phyloP scores from a whole-genome alignment of 2,888 invertebrate species.

The Strigamia crassipes region DNA sequence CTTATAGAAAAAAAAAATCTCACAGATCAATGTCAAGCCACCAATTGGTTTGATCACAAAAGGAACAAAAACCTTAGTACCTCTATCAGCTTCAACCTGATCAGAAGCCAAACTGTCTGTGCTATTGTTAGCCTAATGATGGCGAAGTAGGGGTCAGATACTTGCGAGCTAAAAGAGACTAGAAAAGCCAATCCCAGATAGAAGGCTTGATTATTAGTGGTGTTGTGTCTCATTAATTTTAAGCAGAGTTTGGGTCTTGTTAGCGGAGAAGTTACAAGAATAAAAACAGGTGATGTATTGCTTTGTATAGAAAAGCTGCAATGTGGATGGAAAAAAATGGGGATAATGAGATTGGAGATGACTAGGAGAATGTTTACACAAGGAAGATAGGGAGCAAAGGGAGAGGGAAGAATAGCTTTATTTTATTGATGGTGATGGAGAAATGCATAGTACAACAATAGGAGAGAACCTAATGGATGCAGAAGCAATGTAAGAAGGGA shows the following conservation, averaged over 20 bases:
- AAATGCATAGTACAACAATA: constrained; percentile 26
- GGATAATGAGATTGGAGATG: constrained; percentile 40
- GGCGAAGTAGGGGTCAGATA: constrained; percentile 27
- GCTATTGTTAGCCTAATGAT: constrained; percentile 40
- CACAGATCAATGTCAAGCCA: constrained; percentile 38
- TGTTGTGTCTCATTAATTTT: constrained; percentile 37
- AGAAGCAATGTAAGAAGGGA: neutral
- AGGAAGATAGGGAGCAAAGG: constrained; percentile 9
- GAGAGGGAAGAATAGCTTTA: constrained; percentile 34
- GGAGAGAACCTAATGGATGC: constrained; percentile 22
- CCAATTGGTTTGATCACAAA: constrained; percentile 40
- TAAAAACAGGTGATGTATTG: constrained; percentile 38
- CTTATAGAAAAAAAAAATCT: constrained; percentile 16
- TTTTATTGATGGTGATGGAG: constrained; percentile 42
- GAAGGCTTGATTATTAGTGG: constrained; percentile 38
- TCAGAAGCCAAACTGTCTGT: constrained; percentile 28
- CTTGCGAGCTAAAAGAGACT: constrained; percentile 26
- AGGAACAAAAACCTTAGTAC: constrained; percentile 37
- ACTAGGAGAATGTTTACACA: constrained; percentile 35
- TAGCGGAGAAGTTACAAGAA: constrained; percentile 38
- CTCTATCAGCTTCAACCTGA: constrained; percentile 34
- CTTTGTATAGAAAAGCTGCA: constrained; percentile 13
- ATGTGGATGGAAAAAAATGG: constrained; percentile 22
- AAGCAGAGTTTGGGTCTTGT: constrained; percentile 34
- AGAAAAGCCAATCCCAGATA: constrained; percentile 35